phyloP scores from a whole-genome alignment of 2,888 invertebrate genomes.

The Ypsolopha sequella region DNA sequence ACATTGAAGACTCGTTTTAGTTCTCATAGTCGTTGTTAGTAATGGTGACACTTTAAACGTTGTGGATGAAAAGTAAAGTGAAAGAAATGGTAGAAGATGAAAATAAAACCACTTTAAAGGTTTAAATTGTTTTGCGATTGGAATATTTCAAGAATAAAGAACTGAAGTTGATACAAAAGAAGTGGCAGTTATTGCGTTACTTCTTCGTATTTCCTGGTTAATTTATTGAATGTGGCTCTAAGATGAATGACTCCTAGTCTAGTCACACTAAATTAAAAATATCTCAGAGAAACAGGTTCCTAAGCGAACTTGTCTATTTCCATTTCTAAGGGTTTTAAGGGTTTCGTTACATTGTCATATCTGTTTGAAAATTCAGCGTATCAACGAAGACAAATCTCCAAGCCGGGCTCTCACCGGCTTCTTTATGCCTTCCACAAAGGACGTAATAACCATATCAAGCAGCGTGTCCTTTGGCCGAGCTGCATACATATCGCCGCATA shows the following conservation, averaged over 20 bases:
- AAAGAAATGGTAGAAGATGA: too few species aligned
- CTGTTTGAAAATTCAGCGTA: conserved; percentile 60
- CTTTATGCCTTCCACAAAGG: conserved; percentile 60
- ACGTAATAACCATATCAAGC: conserved; percentile 70
- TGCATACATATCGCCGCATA: conserved; percentile 59
- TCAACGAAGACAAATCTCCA: conserved; percentile 59
- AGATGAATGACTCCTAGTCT: conserved; percentile 43
- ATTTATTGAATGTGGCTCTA: neutral
- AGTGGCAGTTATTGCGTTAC: neutral
- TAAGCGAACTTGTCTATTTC: conserved; percentile 29
- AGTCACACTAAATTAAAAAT: conserved; percentile 13
- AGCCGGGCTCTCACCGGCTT: conserved; percentile 43
- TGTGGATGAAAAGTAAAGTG: too few species aligned
- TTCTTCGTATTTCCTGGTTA: neutral
- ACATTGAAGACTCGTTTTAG: neutral
- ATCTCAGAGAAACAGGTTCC: conserved; percentile 36
- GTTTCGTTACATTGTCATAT: conserved; percentile 21
- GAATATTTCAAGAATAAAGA: neutral
- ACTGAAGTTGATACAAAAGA: too few species aligned
- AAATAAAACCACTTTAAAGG: too few species aligned
- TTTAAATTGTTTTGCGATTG: neutral
- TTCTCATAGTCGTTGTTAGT: neutral
- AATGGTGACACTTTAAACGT: too few species aligned
- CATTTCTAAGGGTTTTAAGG: conserved; percentile 54
- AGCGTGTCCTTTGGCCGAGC: conserved; percentile 59